Percentiles rank a stretch among this genome's conserved stretches.
phyloP scores from a whole-genome alignment of 2,797 vertebrate genomes.

The Cyprinodon diabolis region DNA sequence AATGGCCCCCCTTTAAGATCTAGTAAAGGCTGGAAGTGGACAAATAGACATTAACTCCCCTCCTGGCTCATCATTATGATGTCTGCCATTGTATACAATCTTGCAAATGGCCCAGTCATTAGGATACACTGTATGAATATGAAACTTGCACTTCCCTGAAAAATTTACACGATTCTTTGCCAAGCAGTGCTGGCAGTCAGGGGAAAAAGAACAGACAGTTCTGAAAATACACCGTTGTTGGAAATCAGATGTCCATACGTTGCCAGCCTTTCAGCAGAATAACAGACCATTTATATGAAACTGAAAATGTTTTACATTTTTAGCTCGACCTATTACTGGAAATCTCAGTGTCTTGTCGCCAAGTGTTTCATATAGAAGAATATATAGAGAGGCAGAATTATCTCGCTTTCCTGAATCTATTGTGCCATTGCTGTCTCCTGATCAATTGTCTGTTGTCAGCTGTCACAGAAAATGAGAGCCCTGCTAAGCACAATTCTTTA shows the following conservation, averaged over 20 bases:
- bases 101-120: slow-evolving; percentile 12
- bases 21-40: slow-evolving; percentile 1
- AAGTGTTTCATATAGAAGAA: slow-evolving; percentile 8
- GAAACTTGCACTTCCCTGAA: slow-evolving; percentile 10
- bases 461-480: slow-evolving; percentile 24
- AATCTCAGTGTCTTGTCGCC: slow-evolving; percentile 21
- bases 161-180: slow-evolving; percentile 9
- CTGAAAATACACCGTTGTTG: slow-evolving; percentile 2
- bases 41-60: slow-evolving; percentile 5
- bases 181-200: slow-evolving; percentile 16
- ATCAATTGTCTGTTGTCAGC: slow-evolving; percentile 27
- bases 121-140: slow-evolving; percentile 16
- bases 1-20: slow-evolving; percentile 2
- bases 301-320: slow-evolving; percentile 3
- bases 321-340: slow-evolving; percentile 1
- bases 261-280: slow-evolving; percentile 7
- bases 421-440: slow-evolving; percentile 4
- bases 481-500: slow-evolving; percentile 17
- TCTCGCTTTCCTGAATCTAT: slow-evolving; percentile 22
- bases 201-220: slow-evolving; percentile 1
- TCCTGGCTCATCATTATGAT: background rate
- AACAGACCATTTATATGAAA: background rate
- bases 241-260: slow-evolving; percentile 3
- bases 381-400: slow-evolving; percentile 9
- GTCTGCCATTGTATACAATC: background rate